Evolutionary conservation across 2,888 invertebrate genomes (phyloP), one percentile per base, ranked within the genome.

Genomic region (Tachina fera): DNA sequence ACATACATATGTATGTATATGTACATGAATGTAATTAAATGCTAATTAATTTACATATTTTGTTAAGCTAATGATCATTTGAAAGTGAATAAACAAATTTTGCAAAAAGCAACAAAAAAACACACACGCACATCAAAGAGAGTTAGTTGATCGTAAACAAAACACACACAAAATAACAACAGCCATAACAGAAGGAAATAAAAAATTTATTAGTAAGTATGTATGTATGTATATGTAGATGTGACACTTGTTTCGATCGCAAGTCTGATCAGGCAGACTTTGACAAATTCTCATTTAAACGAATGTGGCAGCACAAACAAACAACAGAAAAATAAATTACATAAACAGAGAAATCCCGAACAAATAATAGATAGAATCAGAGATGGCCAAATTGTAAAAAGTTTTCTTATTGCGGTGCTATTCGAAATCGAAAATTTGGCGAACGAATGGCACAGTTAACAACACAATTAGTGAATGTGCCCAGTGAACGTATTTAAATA

Each of bases 21-120:
- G 19, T 43, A 84, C 76, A 76, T 72, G 16, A 80, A 76, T 80
- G 13, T 51, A 80, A 84, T 84, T 80, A 71, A 84, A 67, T 77
- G 76, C 61, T 80, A 84, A 80, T 80, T 81, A 53, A 65, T 81
- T 67, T 31, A 6, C 31, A 31, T 61, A 76, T 81, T 77, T 84
- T 80, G 72, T 72, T 77, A 45, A 71, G 41, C 47, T 61, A 67
- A 72, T 68, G 80, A 67, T 80, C 72, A 81, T 77, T 77, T 84
- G 9, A 19, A 8, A 49, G 39, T 41, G 9, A 67, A 49, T 16
- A 77, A 60, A 61, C 78, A 39, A 65, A 22, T 75, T 43, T 41
- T 75, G 60, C 70, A 81, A 68, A 75, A 81, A 39, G 16, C 31
- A 19, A 0, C 65, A 60, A 14, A 67, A 58, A 39, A 10, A 19